Evolutionary conservation across 2,113 vertebrate species (phyloP), one percentile per base, ranked within the genome.

Genomic region (Chroicocephalus ridibundus): DNA sequence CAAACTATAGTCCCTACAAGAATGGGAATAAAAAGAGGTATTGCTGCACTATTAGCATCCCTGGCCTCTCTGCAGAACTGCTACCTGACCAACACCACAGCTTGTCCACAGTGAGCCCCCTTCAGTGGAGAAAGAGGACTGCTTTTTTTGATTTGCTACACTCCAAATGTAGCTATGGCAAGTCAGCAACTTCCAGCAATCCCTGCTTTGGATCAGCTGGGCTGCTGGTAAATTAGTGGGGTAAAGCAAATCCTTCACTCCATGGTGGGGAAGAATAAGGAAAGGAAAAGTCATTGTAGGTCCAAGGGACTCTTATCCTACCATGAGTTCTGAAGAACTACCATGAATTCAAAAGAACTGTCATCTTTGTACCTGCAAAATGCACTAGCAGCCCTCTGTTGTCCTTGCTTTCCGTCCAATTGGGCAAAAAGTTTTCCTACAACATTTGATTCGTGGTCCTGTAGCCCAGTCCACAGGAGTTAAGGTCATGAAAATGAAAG

Each of bases 31-130:
- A 52, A 75, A 52, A 54, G 32, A 64, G 18, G 13, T 40, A 34
- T 42, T 52, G 22, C 2, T 7, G 13, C 6, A 9, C 25, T 68
- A 4, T 2, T 65, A 44, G 60, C 34, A 40, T 3, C 1, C 13
- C 24, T 44, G 46, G 6, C 25, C 29, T 6, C 10, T 68, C 74
- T 68, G 32, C 52, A 52, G 42, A 74, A 9, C 21, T 54, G 18
- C 27, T 38, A 5, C 57, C 44, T 21, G 15, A 21, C 84, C 64
- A 60, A 31, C n/a, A 17, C 32, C 34, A 32, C 10, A 4, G 3
- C 7, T 77, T 29, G 34, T 2, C 6, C 3, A 62, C 24, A 58
- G 9, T 4, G 4, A 87, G 21, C 5, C 5, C 8, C 3, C 49
- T 76, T 82, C 87, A 15, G 15, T 3, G 11, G 29, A 71, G 9